Conservation (phyloP, 2,113 vertebrate genomes). For the Ceyx melanurus region DNA sequence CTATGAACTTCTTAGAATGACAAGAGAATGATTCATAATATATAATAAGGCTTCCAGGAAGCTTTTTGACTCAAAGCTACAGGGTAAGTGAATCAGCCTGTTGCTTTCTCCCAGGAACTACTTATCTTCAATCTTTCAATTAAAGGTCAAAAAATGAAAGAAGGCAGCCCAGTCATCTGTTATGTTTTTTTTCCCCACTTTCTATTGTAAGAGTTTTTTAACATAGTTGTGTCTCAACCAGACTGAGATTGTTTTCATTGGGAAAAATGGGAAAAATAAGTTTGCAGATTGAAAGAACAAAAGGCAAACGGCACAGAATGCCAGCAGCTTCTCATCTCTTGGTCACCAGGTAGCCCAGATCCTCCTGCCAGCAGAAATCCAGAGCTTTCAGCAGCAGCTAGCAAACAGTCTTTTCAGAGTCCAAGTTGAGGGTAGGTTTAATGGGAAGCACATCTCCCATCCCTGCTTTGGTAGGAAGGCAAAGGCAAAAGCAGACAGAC, state of each 20-base stretch:
- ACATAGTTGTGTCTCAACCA: conserved; percentile 10
- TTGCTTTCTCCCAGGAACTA: conserved; percentile 75
- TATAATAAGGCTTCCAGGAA: conserved; percentile 72
- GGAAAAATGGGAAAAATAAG: conserved; percentile 49
- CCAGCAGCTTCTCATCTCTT: background rate
- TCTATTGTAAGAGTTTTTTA: conserved; percentile 37
- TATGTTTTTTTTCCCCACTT: background rate
- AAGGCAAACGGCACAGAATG: background rate
- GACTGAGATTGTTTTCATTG: conserved; percentile 34
- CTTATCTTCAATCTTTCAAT: conserved; percentile 83
- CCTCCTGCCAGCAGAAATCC: background rate
- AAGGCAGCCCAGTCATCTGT: conserved; percentile 58
- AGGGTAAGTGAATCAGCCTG: conserved; percentile 78
- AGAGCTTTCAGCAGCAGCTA: background rate
- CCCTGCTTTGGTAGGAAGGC: too few species aligned
- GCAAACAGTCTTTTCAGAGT: background rate
- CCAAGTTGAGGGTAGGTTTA: background rate
- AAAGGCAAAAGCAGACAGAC: too few species aligned
- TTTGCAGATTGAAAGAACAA: conserved; percentile 36
- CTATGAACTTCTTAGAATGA: conserved; percentile 76
- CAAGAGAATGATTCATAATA: conserved; percentile 76
- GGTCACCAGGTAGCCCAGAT: background rate
- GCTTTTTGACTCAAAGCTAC: conserved; percentile 71
- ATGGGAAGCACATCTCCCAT: too few species aligned
- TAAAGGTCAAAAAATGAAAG: conserved; percentile 81